phyloP scores from a whole-genome alignment of 2,797 vertebrate species.

The Hydrophis major region DNA sequence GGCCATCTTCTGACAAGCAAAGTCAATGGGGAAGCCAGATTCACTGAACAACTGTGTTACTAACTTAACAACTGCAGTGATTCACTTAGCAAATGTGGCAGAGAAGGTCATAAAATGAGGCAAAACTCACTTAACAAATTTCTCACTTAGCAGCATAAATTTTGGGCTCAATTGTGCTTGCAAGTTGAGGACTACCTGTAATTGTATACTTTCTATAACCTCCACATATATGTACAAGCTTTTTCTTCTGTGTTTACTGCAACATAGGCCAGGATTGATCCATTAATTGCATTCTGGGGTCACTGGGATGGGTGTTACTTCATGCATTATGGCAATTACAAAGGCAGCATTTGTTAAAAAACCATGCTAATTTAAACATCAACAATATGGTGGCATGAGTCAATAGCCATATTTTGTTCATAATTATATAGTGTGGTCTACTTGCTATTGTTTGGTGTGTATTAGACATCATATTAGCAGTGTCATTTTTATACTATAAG shows the following conservation, averaged over 20 bases:
- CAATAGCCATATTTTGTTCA: background rate
- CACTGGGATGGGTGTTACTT: background rate
- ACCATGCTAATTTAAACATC: background rate
- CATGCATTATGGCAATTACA: background rate
- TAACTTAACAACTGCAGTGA: no score
- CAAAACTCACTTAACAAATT: background rate
- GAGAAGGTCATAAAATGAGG: background rate
- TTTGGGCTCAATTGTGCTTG: background rate
- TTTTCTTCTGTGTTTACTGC: background rate
- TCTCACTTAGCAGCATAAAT: background rate
- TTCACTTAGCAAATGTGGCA: no score
- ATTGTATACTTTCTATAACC: background rate
- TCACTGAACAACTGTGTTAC: no score
- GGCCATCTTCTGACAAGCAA: no score
- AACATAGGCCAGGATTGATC: no score
- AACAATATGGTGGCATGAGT: background rate
- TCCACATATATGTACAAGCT: background rate
- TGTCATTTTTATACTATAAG: background rate
- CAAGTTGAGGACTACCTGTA: background rate
- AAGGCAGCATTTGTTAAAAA: background rate
- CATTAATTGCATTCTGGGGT: background rate
- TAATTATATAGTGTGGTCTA: background rate
- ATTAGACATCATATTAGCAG: background rate
- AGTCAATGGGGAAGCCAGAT: no score
- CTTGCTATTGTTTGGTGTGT: background rate